These are phyloP conservation scores for Aspidiotus destructor DNA, from an alignment of 2,888 invertebrate species.

Conservation along the genomic window DNA sequence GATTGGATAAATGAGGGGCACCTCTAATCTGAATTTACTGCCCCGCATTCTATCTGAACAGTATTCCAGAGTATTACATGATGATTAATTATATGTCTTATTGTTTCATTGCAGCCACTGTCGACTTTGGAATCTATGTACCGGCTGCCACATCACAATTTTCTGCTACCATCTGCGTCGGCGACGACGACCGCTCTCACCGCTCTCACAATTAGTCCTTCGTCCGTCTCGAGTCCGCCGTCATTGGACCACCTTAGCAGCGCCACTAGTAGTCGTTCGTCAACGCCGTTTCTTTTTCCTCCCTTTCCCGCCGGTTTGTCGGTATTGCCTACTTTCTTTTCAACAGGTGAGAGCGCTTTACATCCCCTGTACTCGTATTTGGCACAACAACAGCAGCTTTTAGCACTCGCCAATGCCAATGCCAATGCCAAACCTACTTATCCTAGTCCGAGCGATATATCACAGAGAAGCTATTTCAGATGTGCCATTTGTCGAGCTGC, in stretches of 20 bases:
- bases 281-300: constrained; percentile 50
- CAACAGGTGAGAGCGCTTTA: constrained; percentile 25
- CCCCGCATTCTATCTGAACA: background rate
- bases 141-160: constrained; percentile 9
- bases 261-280: constrained; percentile 43
- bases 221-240: constrained; percentile 8
- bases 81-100: background rate
- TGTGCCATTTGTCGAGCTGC: constrained; percentile 77
- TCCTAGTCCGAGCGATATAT: constrained; percentile 35
- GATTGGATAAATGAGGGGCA: too few species aligned
- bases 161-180: constrained; percentile 39
- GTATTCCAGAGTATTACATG: background rate
- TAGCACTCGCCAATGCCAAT: constrained; percentile 14
- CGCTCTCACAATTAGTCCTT: constrained; percentile 6
- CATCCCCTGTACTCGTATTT: constrained; percentile 41
- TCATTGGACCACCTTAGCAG: constrained; percentile 38
- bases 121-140: constrained; percentile 7
- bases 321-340: constrained; percentile 40
- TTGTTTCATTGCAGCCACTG: constrained; percentile 13
- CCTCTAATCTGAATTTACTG: too few species aligned
- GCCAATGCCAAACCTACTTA: constrained; percentile 36
- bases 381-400: constrained; percentile 46
- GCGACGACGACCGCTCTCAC: constrained; percentile 34
- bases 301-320: constrained; percentile 41
- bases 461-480: constrained; percentile 41